phyloP scores from a whole-genome alignment of 2,888 invertebrate species.

The Cybosia mesomella region DNA sequence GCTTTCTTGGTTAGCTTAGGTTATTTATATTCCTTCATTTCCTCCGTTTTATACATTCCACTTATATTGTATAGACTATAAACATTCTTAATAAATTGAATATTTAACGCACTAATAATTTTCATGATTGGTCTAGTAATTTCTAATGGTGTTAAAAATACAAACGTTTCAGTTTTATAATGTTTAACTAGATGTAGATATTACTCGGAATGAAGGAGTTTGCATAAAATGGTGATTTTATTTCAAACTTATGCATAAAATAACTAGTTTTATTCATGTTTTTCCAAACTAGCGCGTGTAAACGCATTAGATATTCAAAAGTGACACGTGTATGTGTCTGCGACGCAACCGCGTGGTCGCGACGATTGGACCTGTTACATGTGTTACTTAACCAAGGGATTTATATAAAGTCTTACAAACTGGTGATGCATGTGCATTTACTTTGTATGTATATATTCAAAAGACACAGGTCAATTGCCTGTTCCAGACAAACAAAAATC shows the following conservation, averaged over 20 bases:
- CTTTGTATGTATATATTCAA: not conserved
- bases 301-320: constrained; percentile 5
- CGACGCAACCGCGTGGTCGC: not conserved
- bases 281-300: not conserved
- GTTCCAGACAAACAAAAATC: constrained; percentile 1
- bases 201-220: not conserved
- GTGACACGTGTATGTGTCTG: not conserved
- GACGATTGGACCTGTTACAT: not conserved
- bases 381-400: not conserved
- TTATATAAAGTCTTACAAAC: not conserved
- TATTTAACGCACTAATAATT: too few species aligned
- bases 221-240: not conserved
- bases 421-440: not conserved
- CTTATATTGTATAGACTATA: too few species aligned
- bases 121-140: too few species aligned
- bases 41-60: too few species aligned
- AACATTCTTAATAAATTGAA: too few species aligned
- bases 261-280: not conserved
- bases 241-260: not conserved
- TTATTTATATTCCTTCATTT: too few species aligned
- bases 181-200: not conserved
- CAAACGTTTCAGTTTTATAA: not conserved
- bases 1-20: not conserved
- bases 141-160: not conserved
- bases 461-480: constrained; percentile 4